Percentiles rank a stretch among this genome's conserved stretches.
phyloP scores from a whole-genome alignment of 2,113 vertebrate genomes.

The Tragelaphus strepsiceros region DNA sequence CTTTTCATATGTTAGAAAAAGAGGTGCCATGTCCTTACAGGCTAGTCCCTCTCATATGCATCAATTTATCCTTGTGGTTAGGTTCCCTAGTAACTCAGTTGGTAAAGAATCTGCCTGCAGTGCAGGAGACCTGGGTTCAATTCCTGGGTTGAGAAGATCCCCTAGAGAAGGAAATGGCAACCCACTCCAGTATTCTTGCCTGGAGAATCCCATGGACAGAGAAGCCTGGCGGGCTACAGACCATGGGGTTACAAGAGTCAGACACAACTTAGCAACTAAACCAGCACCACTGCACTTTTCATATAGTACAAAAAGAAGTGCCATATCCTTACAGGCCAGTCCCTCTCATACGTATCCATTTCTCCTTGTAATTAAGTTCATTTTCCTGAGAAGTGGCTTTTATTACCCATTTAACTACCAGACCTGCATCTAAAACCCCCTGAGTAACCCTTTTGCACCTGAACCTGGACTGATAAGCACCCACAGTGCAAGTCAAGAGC shows the following conservation, averaged over 20 bases:
- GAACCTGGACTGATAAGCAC: neutral
- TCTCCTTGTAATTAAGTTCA: neutral
- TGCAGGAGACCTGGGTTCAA: too few relatives aligned
- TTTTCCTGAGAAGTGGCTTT: neutral
- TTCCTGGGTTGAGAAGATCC: too few relatives aligned
- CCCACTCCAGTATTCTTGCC: neutral
- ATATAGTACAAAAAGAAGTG: neutral
- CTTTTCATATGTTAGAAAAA: neutral
- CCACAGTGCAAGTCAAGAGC: neutral
- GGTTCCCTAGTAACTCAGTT: neutral
- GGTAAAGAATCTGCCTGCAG: too few relatives aligned
- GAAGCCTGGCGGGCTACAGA: neutral
- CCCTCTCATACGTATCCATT: neutral
- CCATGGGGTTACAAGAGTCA: neutral
- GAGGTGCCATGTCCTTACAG: neutral
- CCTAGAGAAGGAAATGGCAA: neutral
- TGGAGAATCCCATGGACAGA: neutral
- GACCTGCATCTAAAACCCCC: neutral
- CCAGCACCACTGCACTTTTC: neutral
- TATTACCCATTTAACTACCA: neutral
- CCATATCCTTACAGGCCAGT: neutral
- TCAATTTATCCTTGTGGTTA: neutral
- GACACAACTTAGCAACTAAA: neutral
- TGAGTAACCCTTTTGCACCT: neutral
- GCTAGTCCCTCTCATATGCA: neutral